These are phyloP conservation scores for Platyscapa corneri DNA, from an alignment of 1,140 invertebrate genomes.

Conservation along the genomic window DNA sequence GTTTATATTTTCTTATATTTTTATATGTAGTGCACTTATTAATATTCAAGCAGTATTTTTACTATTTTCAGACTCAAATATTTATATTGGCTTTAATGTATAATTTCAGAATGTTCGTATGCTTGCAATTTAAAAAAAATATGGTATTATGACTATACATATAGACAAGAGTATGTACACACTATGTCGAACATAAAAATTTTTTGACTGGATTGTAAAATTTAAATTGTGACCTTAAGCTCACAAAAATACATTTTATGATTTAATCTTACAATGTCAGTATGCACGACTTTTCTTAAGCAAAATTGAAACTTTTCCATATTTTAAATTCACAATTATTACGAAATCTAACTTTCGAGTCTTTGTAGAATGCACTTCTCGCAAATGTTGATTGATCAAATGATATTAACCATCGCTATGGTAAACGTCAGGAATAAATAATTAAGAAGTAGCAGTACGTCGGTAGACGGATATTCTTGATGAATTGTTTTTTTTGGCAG, in stretches of 20 bases:
- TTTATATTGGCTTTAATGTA: too few species aligned
- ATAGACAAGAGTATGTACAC: not conserved
- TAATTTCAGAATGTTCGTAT: too few species aligned
- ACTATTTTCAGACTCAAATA: too few species aligned
- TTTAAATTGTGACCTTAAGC: not conserved
- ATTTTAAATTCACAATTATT: too few species aligned
- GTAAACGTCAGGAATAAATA: not conserved
- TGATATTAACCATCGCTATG: not conserved
- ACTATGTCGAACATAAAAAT: not conserved
- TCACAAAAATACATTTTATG: not conserved
- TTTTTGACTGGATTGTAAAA: not conserved
- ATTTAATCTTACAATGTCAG: not conserved
- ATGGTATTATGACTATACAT: not conserved
- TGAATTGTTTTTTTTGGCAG: not conserved
- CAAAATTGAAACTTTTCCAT: not conserved
- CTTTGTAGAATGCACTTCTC: too few species aligned
- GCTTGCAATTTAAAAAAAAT: not conserved
- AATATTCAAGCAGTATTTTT: too few species aligned
- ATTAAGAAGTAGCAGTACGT: not conserved
- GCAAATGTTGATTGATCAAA: not conserved
- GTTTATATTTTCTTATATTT: too few species aligned
- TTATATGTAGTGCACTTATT: too few species aligned
- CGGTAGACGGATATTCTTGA: not conserved
- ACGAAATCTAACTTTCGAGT: too few species aligned
- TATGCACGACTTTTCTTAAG: not conserved